Evolutionary conservation across 1,140 invertebrate genomes (phyloP), one percentile per base, ranked within the genome.

Genomic region (Branchinecta lynchi): DNA sequence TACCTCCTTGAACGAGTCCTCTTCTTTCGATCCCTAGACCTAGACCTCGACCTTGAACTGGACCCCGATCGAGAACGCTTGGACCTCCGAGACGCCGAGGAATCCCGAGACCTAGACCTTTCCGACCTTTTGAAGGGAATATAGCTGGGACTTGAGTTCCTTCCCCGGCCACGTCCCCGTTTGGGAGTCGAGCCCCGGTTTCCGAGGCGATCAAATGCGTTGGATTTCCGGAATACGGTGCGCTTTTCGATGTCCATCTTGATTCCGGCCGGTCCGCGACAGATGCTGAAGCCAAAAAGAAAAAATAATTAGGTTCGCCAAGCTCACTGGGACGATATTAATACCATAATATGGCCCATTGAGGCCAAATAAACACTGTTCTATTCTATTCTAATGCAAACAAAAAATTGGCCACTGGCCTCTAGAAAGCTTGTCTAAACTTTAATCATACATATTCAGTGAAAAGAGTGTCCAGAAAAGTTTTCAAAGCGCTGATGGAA

Each of bases 11-110:
- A 10, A 7, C 20, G 43, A 66, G 43, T 67, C n/a, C 66, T 8
- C 21, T 8, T 43, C 43, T 17, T 43, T n/a, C 17, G 66, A 67
- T n/a, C 21, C 21, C 45, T 76, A 70, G 78, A 80, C 68, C 77
- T 77, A 66, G 81, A 83, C 8, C 77, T 74, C 32, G 84, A 84
- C 66, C 81, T 75, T 43, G 81, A 82, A 60, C 79, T 76, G 70
- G 82, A 82, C 32, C 77, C 76, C 43, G 76, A 75, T 65, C 73
- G 68, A 12, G 70, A 72, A 43, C 17, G 73, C 73, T 15, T 67
- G 32, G 66, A 12, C 6, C 20, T 10, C n/a, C 67, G 69, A 51
- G 65, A 65, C 7, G 45, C 51, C 17, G 67, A 44, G 51, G 68
- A 71, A 70, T 44, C 17, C 20, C 21, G 21, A 70, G 75, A 76